phyloP scores from a whole-genome alignment of 2,797 vertebrate species.

The Clamator glandarius region DNA sequence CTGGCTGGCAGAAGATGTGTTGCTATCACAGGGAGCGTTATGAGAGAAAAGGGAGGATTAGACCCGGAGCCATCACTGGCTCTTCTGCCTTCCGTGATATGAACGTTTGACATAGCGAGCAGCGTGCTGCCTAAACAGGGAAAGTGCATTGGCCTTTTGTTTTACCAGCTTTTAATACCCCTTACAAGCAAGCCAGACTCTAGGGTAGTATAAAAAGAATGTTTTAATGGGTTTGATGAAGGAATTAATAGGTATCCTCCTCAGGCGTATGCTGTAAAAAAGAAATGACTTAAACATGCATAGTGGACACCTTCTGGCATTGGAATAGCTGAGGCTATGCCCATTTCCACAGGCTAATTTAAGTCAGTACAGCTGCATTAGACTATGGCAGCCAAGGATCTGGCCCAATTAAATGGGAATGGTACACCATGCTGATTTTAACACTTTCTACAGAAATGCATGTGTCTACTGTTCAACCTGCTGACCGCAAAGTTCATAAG shows the following conservation, averaged over 20 bases:
- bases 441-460: not conserved
- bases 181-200: not conserved
- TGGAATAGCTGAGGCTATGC: not conserved
- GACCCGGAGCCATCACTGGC: not conserved
- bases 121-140: no score
- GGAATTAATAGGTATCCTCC: not conserved
- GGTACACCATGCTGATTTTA: conserved; percentile 2
- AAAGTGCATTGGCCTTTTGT: not conserved
- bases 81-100: not conserved
- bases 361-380: not conserved
- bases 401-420: not conserved
- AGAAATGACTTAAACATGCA: not conserved
- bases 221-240: not conserved
- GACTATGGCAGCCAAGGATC: not conserved
- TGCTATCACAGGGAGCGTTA: rapidly evolving
- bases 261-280: not conserved
- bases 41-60: not conserved
- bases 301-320: not conserved
- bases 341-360: not conserved
- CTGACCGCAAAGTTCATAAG: not conserved
- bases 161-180: not conserved
- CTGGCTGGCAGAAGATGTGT: not conserved
- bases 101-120: rapidly evolving
- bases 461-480: not conserved
- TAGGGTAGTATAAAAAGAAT: not conserved